Evolutionary conservation across 2,888 invertebrate genomes (phyloP).

Genomic region (Eremobia ochroleuca): DNA sequence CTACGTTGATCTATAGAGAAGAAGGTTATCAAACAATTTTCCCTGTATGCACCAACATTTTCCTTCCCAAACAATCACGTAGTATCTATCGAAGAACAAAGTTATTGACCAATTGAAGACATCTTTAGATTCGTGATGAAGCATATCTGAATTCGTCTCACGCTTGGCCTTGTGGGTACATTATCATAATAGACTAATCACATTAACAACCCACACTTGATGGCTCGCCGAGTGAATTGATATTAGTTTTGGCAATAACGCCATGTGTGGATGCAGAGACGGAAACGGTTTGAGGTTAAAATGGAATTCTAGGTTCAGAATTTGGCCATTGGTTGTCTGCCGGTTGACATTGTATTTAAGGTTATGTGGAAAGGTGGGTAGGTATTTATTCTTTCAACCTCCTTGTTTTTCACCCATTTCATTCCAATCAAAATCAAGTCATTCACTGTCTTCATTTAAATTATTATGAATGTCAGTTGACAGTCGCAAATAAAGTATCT

Average conservation of each 20-base stretch:
- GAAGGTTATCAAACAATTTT: conserved; percentile 13
- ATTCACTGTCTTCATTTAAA: too few relatives aligned
- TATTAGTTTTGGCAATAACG: conserved; percentile 45
- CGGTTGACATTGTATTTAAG: too few relatives aligned
- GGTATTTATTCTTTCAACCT: too few relatives aligned
- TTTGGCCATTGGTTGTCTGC: too few relatives aligned
- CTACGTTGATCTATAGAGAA: conserved; percentile 1
- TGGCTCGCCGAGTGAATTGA: conserved; percentile 20
- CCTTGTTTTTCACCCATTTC: too few relatives aligned
- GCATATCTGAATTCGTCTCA: conserved; percentile 42
- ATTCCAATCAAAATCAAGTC: too few relatives aligned
- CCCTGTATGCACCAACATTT: conserved; percentile 7
- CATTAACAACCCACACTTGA: conserved; percentile 35
- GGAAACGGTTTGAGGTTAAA: neutral
- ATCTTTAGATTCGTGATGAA: conserved; percentile 21
- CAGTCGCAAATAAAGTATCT: too few relatives aligned
- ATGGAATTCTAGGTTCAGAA: neutral
- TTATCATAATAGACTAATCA: conserved; percentile 53
- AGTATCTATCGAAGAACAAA: conserved; percentile 12
- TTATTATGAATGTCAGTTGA: too few relatives aligned
- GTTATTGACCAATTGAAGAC: conserved; percentile 30
- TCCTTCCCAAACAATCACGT: conserved; percentile 23
- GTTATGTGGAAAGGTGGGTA: too few relatives aligned
- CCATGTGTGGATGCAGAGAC: neutral
- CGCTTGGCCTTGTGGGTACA: conserved; percentile 49